Base-by-base conservation (phyloP, 2,888 invertebrate genomes). In the Hedychridium roseum region DNA sequence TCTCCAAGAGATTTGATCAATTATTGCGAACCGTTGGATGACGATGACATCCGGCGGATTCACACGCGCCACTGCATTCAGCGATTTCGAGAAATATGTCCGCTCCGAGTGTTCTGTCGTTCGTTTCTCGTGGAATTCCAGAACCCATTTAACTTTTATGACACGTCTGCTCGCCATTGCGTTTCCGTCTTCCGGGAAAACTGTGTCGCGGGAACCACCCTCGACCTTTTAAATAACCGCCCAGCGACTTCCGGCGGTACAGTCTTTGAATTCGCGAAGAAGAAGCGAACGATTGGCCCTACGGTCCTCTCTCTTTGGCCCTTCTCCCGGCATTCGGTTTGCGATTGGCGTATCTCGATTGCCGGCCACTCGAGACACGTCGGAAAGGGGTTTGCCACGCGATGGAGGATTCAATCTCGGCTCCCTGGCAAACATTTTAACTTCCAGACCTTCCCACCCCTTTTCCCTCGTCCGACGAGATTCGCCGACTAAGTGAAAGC, bases 391-490 rank as follows among this genome's bases (percentile, higher is more conserved):
- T 31, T 28, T n/a, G n/a, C n/a, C n/a, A n/a, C n/a, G 43, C 31
- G 66, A 64, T 68, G 63, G 64, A 66, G 65, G 70, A 71, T 73
- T 73, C 71, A 68, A 71, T 71, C 69, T 64, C 64, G 58, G 56
- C 59, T 38, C 31, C 57, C 57, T 60, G 64, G 64, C 57, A 65
- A 65, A 67, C 66, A 64, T 65, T 70, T 73, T 65, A 71, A 69
- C 67, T 63, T 62, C 51, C 47, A 53, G 20, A 41, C 31, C 44
- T 44, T 31, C 42, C 43, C 27, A 43, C 37, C 44, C 30, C n/a
- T 47, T 50, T 44, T 45, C 45, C 44, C 48, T 38, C n/a, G n/a
- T 15, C 36, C 30, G 40, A 34, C 35, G 39, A 48, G 37, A 39
- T 18, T 32, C 27, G 27, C 27, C 46, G 23, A 34, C 34, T 42